A percentile compares a stretch with the other conserved stretches of the same genome.
Conservation (phyloP, 2,888 invertebrate species). For the Eustalomyia histrio region DNA sequence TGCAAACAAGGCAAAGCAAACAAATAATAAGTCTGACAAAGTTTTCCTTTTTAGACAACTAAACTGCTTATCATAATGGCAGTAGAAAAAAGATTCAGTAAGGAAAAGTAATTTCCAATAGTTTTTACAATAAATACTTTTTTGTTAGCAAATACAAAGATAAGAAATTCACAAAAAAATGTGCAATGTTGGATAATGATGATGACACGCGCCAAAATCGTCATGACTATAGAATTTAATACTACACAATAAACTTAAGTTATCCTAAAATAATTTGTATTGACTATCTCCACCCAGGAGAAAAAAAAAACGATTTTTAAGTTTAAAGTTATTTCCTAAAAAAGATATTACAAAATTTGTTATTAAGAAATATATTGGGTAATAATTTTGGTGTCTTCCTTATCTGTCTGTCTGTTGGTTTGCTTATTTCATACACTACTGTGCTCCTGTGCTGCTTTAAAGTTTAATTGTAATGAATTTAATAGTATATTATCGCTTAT, state of each 20-base stretch:
- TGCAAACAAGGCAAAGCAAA: slow-evolving; percentile 26
- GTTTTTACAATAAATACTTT: slow-evolving; percentile 24
- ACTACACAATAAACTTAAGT: slow-evolving; percentile 2
- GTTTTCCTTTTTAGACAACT: background rate
- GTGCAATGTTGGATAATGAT: slow-evolving; percentile 40
- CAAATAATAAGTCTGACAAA: slow-evolving; percentile 16
- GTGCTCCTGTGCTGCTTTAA: background rate
- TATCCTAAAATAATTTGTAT: slow-evolving; percentile 45
- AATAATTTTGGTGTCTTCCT: slow-evolving; percentile 4
- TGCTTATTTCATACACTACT: background rate
- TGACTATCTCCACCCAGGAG: background rate
- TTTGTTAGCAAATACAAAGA: slow-evolving; percentile 29
- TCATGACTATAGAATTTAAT: slow-evolving; percentile 17
- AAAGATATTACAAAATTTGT: background rate
- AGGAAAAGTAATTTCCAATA: slow-evolving; percentile 36
- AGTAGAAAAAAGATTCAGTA: slow-evolving; percentile 9
- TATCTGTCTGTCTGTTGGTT: slow-evolving; percentile 2
- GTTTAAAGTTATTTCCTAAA: background rate
- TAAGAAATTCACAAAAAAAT: slow-evolving; percentile 42
- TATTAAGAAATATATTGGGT: background rate
- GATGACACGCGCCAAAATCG: slow-evolving; percentile 58
- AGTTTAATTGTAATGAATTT: slow-evolving; percentile 33
- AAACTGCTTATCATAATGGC: slow-evolving; percentile 30
- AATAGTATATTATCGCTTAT: slow-evolving; percentile 33
- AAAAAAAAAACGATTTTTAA: background rate